phyloP scores from a whole-genome alignment of 2,113 vertebrate genomes.

The Clinocottus analis region DNA sequence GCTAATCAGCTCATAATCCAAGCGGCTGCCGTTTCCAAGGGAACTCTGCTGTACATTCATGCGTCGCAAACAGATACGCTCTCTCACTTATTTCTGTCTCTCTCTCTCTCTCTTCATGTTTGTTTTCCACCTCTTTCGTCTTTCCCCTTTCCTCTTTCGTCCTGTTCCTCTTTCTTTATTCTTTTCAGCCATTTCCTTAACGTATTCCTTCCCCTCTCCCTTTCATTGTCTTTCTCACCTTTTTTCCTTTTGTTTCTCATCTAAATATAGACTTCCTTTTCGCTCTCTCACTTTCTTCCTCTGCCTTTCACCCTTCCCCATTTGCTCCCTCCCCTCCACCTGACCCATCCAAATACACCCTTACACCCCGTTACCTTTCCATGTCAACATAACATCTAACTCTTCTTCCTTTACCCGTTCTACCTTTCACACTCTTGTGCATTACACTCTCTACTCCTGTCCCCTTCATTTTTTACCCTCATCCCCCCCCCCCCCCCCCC shows the following conservation, averaged over 20 bases:
- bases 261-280: constrained; percentile 25
- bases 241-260: constrained; percentile 22
- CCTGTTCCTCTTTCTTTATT: constrained; percentile 4
- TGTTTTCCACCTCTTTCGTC: constrained; percentile 27
- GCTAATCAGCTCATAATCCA: constrained; percentile 82
- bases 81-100: constrained; percentile 58
- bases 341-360: constrained; percentile 21
- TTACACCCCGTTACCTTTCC: constrained; percentile 9
- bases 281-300: constrained; percentile 14
- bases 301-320: constrained; percentile 22
- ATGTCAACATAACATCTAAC: constrained; percentile 8
- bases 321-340: constrained; percentile 20
- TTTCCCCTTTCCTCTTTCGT: constrained; percentile 11
- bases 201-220: constrained; percentile 24
- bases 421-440: neutral
- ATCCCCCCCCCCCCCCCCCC: neutral
- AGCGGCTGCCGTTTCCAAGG: constrained; percentile 76
- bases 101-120: constrained; percentile 45
- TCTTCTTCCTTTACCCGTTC: neutral
- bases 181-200: constrained; percentile 27
- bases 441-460: constrained; percentile 7
- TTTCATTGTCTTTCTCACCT: constrained; percentile 29
- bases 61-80: constrained; percentile 73
- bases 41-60: constrained; percentile 78
- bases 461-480: constrained; percentile 4